phyloP scores from a whole-genome alignment of 2,797 vertebrate genomes.

The Mormyrops attenuatus region DNA sequence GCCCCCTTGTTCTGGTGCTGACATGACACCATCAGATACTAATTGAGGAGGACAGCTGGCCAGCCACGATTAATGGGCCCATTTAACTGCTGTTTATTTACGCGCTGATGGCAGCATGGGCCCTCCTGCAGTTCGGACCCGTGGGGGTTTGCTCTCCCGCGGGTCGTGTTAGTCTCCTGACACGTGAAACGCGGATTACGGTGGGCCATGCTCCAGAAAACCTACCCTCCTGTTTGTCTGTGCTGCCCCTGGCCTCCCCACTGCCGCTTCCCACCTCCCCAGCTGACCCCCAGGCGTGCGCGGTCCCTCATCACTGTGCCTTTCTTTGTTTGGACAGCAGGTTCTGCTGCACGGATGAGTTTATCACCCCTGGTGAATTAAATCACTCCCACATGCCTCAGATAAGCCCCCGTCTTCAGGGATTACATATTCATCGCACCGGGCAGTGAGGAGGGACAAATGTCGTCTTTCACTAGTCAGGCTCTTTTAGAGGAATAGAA shows the following conservation, averaged over 20 bases:
- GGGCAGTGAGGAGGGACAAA: conserved; percentile 3
- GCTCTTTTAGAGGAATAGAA: neutral
- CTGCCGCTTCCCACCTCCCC: neutral
- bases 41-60: neutral
- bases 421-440: conserved; percentile 19
- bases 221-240: neutral
- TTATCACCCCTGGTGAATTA: conserved; percentile 28
- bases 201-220: conserved; percentile 26
- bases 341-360: conserved; percentile 24
- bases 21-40: neutral
- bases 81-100: conserved; percentile 45
- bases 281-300: neutral
- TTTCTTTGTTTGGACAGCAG: conserved; percentile 32
- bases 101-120: conserved; percentile 19
- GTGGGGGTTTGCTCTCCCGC: conserved; percentile 41
- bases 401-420: conserved; percentile 24
- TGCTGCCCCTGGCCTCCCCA: conserved; percentile 11
- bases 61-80: conserved; percentile 31
- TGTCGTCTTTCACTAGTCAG: neutral
- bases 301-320: conserved; percentile 19
- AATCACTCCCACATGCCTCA: conserved; percentile 27
- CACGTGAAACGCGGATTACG: conserved; percentile 37
- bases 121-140: conserved; percentile 33
- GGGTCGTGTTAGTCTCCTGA: conserved; percentile 35
- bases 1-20: neutral